Evolutionary conservation across 2,797 vertebrate species (phyloP).

Genomic region (Benthosema pterotum): DNA sequence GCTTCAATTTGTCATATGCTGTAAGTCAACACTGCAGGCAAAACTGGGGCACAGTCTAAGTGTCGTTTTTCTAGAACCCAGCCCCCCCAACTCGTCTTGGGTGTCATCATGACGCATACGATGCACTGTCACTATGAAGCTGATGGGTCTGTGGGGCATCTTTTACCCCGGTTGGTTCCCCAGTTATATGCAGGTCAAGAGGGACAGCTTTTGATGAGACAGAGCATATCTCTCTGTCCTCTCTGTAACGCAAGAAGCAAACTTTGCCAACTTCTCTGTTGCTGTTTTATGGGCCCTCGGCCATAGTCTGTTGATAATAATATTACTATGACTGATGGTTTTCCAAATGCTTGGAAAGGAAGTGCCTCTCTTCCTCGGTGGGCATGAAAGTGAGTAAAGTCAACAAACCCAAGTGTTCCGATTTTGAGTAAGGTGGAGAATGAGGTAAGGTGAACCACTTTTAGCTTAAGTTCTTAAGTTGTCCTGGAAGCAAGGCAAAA

Average conservation of each 20-base stretch:
- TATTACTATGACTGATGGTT: no score
- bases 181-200: slow-evolving; percentile 41
- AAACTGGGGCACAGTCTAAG: no score
- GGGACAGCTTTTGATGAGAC: slow-evolving; percentile 52
- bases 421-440: no score
- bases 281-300: not conserved
- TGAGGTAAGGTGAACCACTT: no score
- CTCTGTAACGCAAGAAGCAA: slow-evolving; percentile 54
- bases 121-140: slow-evolving; percentile 26
- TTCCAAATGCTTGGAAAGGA: no score
- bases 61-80: not conserved
- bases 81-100: not conserved
- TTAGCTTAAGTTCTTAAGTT: no score
- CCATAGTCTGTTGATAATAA: slow-evolving; percentile 13
- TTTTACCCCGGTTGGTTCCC: slow-evolving; percentile 10
- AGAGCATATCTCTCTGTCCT: slow-evolving; percentile 40
- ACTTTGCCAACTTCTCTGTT: slow-evolving; percentile 5
- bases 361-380: no score
- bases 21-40: no score
- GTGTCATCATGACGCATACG: slow-evolving; percentile 14
- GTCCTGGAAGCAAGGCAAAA: no score
- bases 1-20: not conserved
- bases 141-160: slow-evolving; percentile 4
- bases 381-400: no score
- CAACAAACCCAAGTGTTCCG: no score